These are phyloP conservation scores for Sclerurus mexicanus DNA, from an alignment of 2,113 vertebrate species.

Conservation along the genomic window DNA sequence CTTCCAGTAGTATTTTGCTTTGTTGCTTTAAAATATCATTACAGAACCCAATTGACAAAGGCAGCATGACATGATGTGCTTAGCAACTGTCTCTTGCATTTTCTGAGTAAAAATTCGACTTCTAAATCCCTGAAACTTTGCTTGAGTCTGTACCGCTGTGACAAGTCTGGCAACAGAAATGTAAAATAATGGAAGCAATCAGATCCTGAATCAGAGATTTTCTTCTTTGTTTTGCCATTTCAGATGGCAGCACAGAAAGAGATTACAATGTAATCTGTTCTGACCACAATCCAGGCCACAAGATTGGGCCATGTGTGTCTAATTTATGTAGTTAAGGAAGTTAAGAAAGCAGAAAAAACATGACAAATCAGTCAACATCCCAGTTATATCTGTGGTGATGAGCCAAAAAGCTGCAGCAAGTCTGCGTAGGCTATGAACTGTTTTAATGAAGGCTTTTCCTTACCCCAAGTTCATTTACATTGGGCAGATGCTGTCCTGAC, in stretches of 20 bases:
- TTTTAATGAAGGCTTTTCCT: background rate
- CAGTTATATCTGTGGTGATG: background rate
- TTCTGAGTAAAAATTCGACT: background rate
- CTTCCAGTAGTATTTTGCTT: slow-evolving; percentile 53
- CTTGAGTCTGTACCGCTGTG: background rate
- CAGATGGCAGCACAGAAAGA: background rate
- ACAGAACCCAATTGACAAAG: slow-evolving; percentile 7
- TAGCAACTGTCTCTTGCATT: background rate
- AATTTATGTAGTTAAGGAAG: background rate
- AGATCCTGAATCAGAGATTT: background rate
- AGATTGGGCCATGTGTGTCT: background rate
- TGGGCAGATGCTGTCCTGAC: background rate
- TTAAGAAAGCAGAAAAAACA: slow-evolving; percentile 12
- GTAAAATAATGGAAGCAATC: background rate
- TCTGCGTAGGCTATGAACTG: background rate
- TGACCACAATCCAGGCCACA: background rate
- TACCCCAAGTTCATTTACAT: background rate
- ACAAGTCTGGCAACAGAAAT: background rate
- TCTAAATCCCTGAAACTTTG: slow-evolving; percentile 22
- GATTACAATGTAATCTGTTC: background rate
- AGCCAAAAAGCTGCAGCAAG: background rate
- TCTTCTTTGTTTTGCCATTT: background rate
- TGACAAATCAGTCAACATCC: background rate
- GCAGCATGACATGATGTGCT: slow-evolving; percentile 15
- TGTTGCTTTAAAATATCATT: slow-evolving; percentile 58